Base-by-base conservation (phyloP, 2,113 vertebrate species). In the Artemisiospiza belli region DNA sequence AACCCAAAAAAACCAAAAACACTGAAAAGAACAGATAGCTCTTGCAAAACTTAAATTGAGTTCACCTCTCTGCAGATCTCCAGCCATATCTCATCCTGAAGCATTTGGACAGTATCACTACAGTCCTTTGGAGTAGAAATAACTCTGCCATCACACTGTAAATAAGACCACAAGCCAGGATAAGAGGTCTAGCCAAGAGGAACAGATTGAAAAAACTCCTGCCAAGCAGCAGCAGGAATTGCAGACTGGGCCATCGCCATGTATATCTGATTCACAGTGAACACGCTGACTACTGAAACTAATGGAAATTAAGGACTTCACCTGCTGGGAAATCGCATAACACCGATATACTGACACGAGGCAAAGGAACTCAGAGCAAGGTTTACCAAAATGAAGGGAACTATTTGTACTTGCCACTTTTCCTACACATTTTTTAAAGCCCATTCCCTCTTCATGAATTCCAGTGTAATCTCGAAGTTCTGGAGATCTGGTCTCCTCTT, bases 161-260 rank as follows among this genome's bases (percentile, higher is more conserved):
- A 90, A 28, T 83, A 90, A 90, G 64, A 89, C 68, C 86, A 83
- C 89, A 88, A 94, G 69, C 83, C 94, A 96, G 83, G 68, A 68
- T 69, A 70, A 93, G 73, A 81, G 61, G 49, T 52, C 21, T 33
- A 70, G 96, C 94, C 96, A 95, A 94, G 69, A 90, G 37, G 91
- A 96, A 89, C 94, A 95, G 91, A 95, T 72, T 95, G 92, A 83
- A 93, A 52, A 63, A 95, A 83, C 73, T 90, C 83, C 73, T 6
- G 73, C 94, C 92, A 95, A 89, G 83, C 68, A 94, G 68, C 90
- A 92, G 88, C 5, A 90, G 88, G 91, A 92, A 95, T 43, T 94
- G 57, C 55, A 94, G 72, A 24, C 46, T 67, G 55, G 59, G 79
- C 52, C 68, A 89, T 58, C 9, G 13, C 83, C 79, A 39, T 3